These are phyloP conservation scores for Sthenelais limicola DNA, from an alignment of 2,888 invertebrate species.

Conservation along the genomic window DNA sequence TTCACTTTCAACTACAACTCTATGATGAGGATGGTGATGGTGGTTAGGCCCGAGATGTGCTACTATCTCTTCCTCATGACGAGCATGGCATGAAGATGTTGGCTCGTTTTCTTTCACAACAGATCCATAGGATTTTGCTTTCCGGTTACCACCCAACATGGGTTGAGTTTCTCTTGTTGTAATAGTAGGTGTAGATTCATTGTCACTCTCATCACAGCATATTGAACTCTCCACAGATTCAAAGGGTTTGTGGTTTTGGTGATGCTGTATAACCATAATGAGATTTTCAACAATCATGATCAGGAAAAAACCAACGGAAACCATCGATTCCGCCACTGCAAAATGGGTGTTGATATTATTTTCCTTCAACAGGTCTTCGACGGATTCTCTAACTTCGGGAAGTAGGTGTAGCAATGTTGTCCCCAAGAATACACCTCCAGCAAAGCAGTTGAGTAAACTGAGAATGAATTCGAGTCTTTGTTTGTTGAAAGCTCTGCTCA, in stretches of 20 bases:
- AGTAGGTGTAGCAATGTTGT: constrained; percentile 70
- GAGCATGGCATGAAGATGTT: too few relatives aligned
- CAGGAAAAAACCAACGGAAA: constrained; percentile 66
- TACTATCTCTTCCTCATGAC: too few relatives aligned
- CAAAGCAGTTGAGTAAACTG: constrained; percentile 59
- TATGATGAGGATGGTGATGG: too few relatives aligned
- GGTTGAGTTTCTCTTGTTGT: too few relatives aligned
- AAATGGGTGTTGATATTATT: constrained; percentile 51
- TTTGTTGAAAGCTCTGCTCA: not conserved
- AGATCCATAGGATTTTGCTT: too few relatives aligned
- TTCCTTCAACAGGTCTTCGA: constrained; percentile 51
- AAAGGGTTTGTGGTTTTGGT: not conserved
- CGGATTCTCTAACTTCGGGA: constrained; percentile 67
- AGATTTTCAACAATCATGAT: constrained; percentile 62
- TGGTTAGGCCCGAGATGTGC: too few relatives aligned
- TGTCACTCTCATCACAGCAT: constrained; percentile 4
- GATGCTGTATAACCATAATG: constrained; percentile 32
- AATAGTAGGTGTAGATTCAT: not conserved
- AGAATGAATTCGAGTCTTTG: constrained; percentile 7
- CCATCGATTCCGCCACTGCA: constrained; percentile 65
- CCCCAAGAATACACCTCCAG: constrained; percentile 72
- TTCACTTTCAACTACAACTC: not conserved
- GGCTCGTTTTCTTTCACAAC: too few relatives aligned
- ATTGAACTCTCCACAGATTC: constrained; percentile 16
- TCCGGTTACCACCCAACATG: too few relatives aligned